Percentiles rank a stretch among this genome's conserved stretches.
These are phyloP conservation scores for Dendrocincla fuliginosa DNA, from an alignment of 2,797 vertebrate species.

Conservation along the genomic window DNA sequence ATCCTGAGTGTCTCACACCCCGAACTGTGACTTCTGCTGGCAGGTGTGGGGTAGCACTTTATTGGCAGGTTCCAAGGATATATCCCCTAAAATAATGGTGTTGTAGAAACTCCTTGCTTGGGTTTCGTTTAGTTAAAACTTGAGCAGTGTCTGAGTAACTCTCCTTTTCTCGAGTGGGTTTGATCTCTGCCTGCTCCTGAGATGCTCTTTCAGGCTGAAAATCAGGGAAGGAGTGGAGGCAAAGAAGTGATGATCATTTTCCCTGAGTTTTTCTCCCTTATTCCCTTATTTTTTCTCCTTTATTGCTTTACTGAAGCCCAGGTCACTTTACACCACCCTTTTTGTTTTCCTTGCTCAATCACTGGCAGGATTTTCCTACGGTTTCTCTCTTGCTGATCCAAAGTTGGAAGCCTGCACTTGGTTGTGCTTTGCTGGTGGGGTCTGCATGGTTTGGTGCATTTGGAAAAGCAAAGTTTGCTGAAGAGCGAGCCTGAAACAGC, in stretches of 20 bases:
- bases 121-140: not conserved
- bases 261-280: not conserved
- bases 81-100: not conserved
- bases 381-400: rapidly evolving
- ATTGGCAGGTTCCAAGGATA: not conserved
- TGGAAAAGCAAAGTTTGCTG: not conserved
- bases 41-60: not conserved
- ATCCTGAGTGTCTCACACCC: not conserved
- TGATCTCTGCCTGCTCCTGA: not conserved
- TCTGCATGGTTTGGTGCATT: rapidly evolving
- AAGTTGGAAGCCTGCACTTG: not conserved
- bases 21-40: not conserved
- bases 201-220: not conserved
- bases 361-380: not conserved
- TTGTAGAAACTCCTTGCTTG: not conserved
- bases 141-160: not conserved
- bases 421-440: not conserved
- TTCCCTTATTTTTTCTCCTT: not conserved
- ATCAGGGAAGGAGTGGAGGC: not conserved
- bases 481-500: not conserved
- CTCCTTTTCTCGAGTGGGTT: not conserved
- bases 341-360: not conserved
- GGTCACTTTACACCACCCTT: not conserved
- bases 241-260: not conserved
- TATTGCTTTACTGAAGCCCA: not conserved